phyloP scores from a whole-genome alignment of 2,797 vertebrate species.

The Astyanax mexicanus region DNA sequence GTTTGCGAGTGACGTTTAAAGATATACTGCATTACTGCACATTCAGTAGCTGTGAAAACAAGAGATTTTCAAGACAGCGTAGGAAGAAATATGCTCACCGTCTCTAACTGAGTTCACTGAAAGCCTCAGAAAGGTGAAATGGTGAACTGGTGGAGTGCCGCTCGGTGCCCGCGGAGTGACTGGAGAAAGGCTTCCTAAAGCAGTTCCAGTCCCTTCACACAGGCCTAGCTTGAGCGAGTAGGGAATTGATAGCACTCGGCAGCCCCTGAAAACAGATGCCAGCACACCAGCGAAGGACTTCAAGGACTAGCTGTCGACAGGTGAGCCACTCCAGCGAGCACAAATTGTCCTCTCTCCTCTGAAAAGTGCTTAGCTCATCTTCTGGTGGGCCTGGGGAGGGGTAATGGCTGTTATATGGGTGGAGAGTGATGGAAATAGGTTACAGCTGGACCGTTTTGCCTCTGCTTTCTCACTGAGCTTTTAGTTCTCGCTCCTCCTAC shows the following conservation, averaged over 20 bases:
- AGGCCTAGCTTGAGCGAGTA: slow-evolving; percentile 42
- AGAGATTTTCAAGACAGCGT: slow-evolving; percentile 10
- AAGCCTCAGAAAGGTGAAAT: slow-evolving; percentile 31
- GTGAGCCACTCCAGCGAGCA: slow-evolving; percentile 62
- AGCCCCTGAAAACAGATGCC: slow-evolving; percentile 62
- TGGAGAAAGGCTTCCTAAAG: slow-evolving; percentile 46
- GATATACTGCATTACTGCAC: slow-evolving; percentile 17
- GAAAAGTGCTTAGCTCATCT: slow-evolving; percentile 64
- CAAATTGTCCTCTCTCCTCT: slow-evolving; percentile 64
- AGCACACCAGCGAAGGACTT: slow-evolving; percentile 61
- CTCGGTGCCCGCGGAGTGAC: slow-evolving; percentile 37
- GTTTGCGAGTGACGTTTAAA: slow-evolving; percentile 30
- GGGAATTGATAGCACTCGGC: slow-evolving; percentile 62
- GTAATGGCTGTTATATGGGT: slow-evolving; percentile 61
- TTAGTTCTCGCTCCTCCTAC: slow-evolving; percentile 49
- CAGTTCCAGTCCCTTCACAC: slow-evolving; percentile 48
- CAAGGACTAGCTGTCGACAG: slow-evolving; percentile 60
- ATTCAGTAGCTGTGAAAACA: slow-evolving; percentile 26
- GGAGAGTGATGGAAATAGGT: slow-evolving; percentile 61
- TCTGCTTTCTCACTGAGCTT: slow-evolving; percentile 53
- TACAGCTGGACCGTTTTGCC: slow-evolving; percentile 56
- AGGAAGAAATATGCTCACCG: slow-evolving; percentile 4
- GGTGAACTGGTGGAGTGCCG: slow-evolving; percentile 35
- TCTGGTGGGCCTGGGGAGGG: slow-evolving; percentile 55
- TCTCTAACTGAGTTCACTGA: slow-evolving; percentile 35